Evolutionary conservation across 2,797 vertebrate species (phyloP).

Genomic region (Falco peregrinus): DNA sequence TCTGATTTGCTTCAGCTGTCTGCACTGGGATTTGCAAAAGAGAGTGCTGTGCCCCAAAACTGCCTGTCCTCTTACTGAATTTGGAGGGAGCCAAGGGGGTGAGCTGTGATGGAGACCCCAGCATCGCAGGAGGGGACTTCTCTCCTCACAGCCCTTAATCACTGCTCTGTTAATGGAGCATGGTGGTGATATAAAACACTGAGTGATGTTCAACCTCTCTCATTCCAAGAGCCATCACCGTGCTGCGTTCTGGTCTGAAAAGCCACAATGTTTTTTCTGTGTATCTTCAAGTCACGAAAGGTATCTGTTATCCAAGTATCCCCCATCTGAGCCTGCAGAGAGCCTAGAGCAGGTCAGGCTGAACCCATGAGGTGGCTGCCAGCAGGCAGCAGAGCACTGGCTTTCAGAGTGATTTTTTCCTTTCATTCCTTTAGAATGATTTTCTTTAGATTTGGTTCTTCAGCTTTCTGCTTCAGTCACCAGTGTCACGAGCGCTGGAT

Average conservation of each 20-base stretch:
- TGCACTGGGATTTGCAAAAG: neutral
- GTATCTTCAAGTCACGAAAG: neutral
- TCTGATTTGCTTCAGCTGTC: neutral
- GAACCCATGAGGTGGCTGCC: neutral
- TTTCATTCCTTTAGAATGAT: neutral
- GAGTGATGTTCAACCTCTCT: neutral
- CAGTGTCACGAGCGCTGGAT: neutral
- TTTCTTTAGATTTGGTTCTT: neutral
- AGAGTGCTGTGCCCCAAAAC: neutral
- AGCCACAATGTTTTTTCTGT: neutral
- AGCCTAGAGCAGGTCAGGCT: neutral
- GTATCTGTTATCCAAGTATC: neutral
- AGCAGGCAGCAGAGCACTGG: neutral
- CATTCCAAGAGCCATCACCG: neutral
- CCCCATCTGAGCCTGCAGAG: neutral
- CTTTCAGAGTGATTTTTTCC: neutral
- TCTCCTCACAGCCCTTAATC: neutral
- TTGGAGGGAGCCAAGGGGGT: neutral
- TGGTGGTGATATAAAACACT: neutral
- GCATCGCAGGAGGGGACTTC: neutral
- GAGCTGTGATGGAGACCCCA: neutral
- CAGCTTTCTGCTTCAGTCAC: rapidly evolving
- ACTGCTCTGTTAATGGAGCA: neutral
- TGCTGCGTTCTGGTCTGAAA: neutral
- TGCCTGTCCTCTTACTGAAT: neutral